These are phyloP conservation scores for Hylaea fasciaria DNA, from an alignment of 2,888 invertebrate species.

Conservation along the genomic window DNA sequence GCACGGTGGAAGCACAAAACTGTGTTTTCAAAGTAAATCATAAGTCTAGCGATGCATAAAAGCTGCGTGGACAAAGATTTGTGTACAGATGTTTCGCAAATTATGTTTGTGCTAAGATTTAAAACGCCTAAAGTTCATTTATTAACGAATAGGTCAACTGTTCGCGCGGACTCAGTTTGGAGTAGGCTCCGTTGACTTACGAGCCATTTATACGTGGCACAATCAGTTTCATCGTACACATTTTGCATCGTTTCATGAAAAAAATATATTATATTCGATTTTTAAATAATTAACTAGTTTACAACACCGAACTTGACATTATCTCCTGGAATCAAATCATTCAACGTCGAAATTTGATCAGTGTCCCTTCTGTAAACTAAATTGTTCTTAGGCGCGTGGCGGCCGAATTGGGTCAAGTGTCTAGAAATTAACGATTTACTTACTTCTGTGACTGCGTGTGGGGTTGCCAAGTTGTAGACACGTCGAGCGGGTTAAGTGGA, in stretches of 20 bases:
- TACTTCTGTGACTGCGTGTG: conserved; percentile 41
- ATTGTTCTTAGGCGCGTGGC: conserved; percentile 39
- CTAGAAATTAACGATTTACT: conserved; percentile 71
- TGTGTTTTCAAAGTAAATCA: conserved; percentile 68
- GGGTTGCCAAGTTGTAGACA: conserved; percentile 34
- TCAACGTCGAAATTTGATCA: not conserved
- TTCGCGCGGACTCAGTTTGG: no score
- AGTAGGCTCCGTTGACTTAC: no score
- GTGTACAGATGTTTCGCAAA: not conserved
- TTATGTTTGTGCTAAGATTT: no score
- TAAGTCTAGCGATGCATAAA: conserved; percentile 67
- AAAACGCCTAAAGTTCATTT: no score
- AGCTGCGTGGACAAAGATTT: conserved; percentile 56
- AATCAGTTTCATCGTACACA: no score
- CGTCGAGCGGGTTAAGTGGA: conserved; percentile 8
- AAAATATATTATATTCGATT: no score
- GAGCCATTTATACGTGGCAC: no score
- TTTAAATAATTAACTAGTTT: no score
- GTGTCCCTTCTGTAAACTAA: conserved; percentile 23
- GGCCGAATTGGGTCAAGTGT: conserved; percentile 64
- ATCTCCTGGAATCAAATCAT: not conserved
- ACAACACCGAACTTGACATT: no score
- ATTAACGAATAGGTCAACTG: no score
- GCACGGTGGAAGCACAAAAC: conserved; percentile 44
- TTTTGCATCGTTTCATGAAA: no score